Conservation (phyloP, 2,888 invertebrate species). For the Drosophila maculinotata region DNA sequence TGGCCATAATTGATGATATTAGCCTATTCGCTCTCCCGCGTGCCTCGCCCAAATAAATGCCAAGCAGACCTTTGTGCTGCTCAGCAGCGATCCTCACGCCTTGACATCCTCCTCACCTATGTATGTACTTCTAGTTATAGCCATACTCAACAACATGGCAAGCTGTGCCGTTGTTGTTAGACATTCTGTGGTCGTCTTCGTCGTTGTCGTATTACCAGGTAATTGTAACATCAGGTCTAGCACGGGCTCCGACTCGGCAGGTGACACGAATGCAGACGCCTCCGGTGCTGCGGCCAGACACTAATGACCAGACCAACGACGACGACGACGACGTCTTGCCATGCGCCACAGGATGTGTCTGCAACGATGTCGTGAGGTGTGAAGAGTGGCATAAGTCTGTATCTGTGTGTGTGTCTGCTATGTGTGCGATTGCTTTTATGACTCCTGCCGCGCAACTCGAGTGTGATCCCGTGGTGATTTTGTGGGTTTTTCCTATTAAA, state of each 20-base stretch:
- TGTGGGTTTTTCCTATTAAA: slow-evolving; percentile 77
- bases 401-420: slow-evolving; percentile 27
- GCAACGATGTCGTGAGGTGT: slow-evolving; percentile 63
- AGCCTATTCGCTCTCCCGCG: slow-evolving; percentile 2
- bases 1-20: slow-evolving; percentile 57
- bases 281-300: slow-evolving; percentile 53
- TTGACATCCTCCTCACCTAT: slow-evolving; percentile 13
- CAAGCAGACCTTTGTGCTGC: slow-evolving; percentile 4
- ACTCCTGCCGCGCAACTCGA: slow-evolving; percentile 62
- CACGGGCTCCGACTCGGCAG: slow-evolving; percentile 59
- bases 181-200: slow-evolving; percentile 68
- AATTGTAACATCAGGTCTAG: slow-evolving; percentile 72
- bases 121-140: background rate
- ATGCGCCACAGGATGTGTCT: slow-evolving; percentile 81
- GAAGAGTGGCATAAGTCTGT: slow-evolving; percentile 50
- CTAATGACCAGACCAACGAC: slow-evolving; percentile 64
- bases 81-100: slow-evolving; percentile 33
- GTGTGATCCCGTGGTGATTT: slow-evolving; percentile 65
- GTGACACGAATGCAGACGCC: slow-evolving; percentile 68
- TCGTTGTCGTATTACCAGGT: slow-evolving; percentile 65
- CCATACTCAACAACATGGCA: slow-evolving; percentile 30
- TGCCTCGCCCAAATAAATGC: slow-evolving; percentile 32
- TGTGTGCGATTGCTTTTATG: slow-evolving; percentile 48
- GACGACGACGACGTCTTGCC: slow-evolving; percentile 60
- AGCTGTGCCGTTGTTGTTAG: slow-evolving; percentile 64